phyloP scores from a whole-genome alignment of 2,888 invertebrate genomes.

The Ametastegia equiseti region DNA sequence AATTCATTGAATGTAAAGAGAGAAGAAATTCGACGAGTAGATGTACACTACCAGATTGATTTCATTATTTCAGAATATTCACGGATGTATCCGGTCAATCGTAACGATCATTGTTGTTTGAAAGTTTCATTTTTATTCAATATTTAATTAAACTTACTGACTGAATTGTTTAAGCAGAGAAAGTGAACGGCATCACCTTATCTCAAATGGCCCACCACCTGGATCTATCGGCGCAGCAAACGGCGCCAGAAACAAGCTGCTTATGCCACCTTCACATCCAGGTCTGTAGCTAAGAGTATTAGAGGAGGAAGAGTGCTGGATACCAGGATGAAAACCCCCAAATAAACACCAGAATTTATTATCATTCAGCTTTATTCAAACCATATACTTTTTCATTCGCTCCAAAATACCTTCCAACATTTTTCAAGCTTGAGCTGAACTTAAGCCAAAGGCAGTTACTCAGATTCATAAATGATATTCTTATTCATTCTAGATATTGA shows the following conservation, averaged over 20 bases:
- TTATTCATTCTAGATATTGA: neutral
- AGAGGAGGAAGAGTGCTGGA: slow-evolving; percentile 67
- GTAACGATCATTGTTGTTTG: slow-evolving; percentile 45
- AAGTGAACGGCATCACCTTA: slow-evolving; percentile 69
- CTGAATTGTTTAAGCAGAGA: slow-evolving; percentile 75
- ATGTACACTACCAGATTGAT: slow-evolving; percentile 43
- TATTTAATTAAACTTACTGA: slow-evolving; percentile 66
- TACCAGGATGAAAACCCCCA: slow-evolving; percentile 52
- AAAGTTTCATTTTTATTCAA: slow-evolving; percentile 47
- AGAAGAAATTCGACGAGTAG: neutral
- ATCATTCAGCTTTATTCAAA: too few species aligned
- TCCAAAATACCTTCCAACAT: too few species aligned
- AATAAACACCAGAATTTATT: neutral
- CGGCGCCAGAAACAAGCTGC: slow-evolving; percentile 74
- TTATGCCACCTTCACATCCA: slow-evolving; percentile 74
- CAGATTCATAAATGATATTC: neutral
- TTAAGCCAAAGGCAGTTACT: neutral
- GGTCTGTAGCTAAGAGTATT: slow-evolving; percentile 75
- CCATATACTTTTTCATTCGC: too few species aligned
- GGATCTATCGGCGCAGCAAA: slow-evolving; percentile 68
- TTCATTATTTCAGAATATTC: slow-evolving; percentile 65
- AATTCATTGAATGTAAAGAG: neutral
- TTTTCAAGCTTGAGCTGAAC: too few species aligned
- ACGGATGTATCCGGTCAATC: slow-evolving; percentile 41
- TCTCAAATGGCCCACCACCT: slow-evolving; percentile 68